Conservation (phyloP, 2,797 vertebrate genomes). For the Muscicapa comitata region DNA sequence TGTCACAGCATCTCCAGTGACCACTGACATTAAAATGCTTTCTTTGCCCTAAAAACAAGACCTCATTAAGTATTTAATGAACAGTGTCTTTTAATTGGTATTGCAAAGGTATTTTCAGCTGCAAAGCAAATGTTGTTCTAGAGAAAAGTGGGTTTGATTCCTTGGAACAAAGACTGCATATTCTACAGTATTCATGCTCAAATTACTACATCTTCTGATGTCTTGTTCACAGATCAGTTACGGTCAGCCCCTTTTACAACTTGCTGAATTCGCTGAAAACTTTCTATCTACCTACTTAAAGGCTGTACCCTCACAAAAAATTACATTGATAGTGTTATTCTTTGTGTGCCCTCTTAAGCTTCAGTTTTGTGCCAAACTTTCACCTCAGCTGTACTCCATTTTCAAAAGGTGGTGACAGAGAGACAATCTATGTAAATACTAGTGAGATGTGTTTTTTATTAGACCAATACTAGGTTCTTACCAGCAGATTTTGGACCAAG, state of each 20-base stretch:
- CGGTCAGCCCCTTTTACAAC: background rate
- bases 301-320: background rate
- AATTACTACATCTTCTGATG: background rate
- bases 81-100: background rate
- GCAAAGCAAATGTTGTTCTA: background rate
- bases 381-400: background rate
- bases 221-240: background rate
- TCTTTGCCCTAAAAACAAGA: constrained; percentile 80
- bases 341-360: background rate
- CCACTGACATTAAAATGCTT: constrained; percentile 95
- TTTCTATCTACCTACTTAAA: background rate
- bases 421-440: background rate
- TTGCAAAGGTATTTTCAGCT: background rate
- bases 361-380: background rate
- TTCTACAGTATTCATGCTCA: background rate
- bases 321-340: background rate
- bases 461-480: background rate
- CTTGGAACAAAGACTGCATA: background rate
- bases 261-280: background rate
- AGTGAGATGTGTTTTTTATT: background rate
- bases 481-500: background rate
- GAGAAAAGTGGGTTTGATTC: background rate
- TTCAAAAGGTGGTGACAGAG: background rate
- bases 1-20: constrained; percentile 88
- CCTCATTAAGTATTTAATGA: background rate